Evolutionary conservation across 2,888 invertebrate species (phyloP).

Genomic region (Ariolimax columbianus): DNA sequence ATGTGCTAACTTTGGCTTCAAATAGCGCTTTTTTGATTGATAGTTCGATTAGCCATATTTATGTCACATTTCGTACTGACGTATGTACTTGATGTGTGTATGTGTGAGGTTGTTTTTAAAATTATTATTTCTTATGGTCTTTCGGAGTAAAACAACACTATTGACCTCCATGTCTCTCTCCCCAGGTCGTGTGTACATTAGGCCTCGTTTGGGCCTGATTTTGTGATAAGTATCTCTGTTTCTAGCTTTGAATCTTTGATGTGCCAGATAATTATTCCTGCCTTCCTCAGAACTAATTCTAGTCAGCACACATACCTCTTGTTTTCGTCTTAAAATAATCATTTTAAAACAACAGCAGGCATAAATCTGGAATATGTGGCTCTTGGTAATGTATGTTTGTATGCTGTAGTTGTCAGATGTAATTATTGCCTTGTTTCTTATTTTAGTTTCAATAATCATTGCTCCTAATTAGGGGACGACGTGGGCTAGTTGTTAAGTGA

Average conservation of each 20-base stretch:
- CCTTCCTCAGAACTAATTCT: background rate
- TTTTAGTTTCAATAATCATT: too few relatives aligned
- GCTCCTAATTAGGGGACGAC: too few relatives aligned
- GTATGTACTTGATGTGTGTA: too few relatives aligned
- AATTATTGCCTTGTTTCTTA: background rate
- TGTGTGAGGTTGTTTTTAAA: too few relatives aligned
- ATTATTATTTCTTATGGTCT: too few relatives aligned
- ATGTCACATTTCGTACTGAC: too few relatives aligned
- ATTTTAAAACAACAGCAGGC: background rate
- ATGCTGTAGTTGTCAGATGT: background rate
- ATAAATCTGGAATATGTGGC: background rate
- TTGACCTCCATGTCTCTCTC: constrained; percentile 24
- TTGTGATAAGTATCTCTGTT: constrained; percentile 7
- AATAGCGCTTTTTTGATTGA: too few relatives aligned
- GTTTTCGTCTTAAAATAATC: background rate
- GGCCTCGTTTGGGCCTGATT: background rate
- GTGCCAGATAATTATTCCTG: background rate
- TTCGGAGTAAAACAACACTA: background rate
- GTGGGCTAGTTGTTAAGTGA: too few relatives aligned
- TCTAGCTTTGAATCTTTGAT: background rate
- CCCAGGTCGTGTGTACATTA: constrained; percentile 37
- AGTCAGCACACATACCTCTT: background rate
- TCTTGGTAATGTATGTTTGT: too few relatives aligned
- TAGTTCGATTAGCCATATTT: too few relatives aligned
- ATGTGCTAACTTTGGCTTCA: too few relatives aligned